Conservation (phyloP, 2,113 vertebrate genomes). For the Corvus moneduloides region DNA sequence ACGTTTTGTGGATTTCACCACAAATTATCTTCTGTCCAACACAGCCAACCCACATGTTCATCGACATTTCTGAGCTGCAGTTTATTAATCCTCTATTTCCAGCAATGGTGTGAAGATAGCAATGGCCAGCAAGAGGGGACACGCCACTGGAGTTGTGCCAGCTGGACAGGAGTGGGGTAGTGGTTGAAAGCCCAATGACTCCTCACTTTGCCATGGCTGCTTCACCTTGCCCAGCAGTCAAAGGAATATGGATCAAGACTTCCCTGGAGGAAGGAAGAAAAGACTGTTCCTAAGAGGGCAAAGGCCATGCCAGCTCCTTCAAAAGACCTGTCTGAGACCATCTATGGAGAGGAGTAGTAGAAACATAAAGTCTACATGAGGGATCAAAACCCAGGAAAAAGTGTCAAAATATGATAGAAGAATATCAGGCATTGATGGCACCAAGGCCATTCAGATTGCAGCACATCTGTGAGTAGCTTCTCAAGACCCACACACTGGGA, state of each 20-base stretch:
- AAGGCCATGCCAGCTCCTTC: not conserved
- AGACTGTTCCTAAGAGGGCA: not conserved
- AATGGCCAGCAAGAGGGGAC: not conserved
- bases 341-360: not conserved
- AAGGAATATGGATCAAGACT: not conserved
- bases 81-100: not conserved
- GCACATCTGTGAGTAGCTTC: not conserved
- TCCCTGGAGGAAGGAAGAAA: not conserved
- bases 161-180: not conserved
- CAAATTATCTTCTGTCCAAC: conserved; percentile 36
- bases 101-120: not conserved
- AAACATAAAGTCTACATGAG: not conserved
- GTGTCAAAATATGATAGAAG: not conserved
- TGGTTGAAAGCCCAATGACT: not conserved
- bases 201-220: not conserved
- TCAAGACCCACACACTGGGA: not conserved
- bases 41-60: conserved; percentile 12
- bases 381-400: not conserved
- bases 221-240: not conserved
- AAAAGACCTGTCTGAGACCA: not conserved
- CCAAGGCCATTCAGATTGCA: not conserved
- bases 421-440: not conserved
- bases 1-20: conserved; percentile 50
- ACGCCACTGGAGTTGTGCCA: not conserved
- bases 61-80: not conserved